Percentiles rank a stretch among this genome's conserved stretches.
Conservation (phyloP, 2,797 vertebrate species). For the Ceyx erithaca region DNA sequence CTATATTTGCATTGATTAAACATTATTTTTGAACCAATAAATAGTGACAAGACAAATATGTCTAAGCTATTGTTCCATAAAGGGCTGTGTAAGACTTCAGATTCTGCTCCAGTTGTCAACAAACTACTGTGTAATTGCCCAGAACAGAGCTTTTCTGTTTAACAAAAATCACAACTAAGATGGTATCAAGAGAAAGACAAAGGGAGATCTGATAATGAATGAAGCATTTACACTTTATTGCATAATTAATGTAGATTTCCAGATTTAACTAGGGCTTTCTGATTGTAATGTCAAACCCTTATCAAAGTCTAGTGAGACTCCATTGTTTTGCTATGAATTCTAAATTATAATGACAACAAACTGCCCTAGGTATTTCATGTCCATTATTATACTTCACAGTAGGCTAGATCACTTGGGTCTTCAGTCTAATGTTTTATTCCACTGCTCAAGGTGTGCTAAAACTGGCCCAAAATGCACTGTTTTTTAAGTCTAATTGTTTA, state of each 20-base stretch:
- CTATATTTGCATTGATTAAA: conserved; percentile 5
- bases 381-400: not conserved
- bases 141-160: not conserved
- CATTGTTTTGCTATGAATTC: conserved; percentile 38
- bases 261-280: not conserved
- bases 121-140: not conserved
- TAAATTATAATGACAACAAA: conserved; percentile 19
- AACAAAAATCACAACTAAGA: not conserved
- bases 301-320: conserved; percentile 25
- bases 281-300: conserved; percentile 2
- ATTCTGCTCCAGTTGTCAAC: conserved; percentile 20
- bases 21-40: conserved; percentile 20
- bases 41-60: not conserved
- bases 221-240: not conserved
- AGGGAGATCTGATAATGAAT: not conserved
- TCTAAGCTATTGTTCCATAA: not conserved
- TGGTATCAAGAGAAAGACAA: not conserved
- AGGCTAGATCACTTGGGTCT: not conserved
- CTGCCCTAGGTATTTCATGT: not conserved
- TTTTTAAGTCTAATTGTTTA: conserved; percentile 13
- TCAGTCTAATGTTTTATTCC: conserved; percentile 6
- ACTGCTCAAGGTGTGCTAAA: not conserved
- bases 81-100: not conserved
- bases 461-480: not conserved
- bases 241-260: not conserved